Conservation (phyloP, 2,113 vertebrate genomes). For the Picathartes gymnocephalus region DNA sequence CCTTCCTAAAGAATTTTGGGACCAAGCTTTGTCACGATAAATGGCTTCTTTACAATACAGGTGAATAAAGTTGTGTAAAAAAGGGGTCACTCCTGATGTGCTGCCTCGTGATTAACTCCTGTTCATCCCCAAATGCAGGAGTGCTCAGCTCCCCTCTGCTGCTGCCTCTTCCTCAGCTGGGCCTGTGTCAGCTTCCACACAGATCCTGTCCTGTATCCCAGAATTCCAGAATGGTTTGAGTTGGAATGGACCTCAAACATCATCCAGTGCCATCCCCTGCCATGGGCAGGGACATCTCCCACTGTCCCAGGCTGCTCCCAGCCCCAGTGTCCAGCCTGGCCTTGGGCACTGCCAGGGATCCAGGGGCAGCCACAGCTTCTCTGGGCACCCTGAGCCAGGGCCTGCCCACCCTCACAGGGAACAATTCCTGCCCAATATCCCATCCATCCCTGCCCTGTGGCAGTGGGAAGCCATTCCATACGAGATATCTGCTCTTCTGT, state of each 20-base stretch:
- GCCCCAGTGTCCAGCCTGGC: neutral
- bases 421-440: neutral
- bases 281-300: neutral
- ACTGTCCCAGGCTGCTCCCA: neutral
- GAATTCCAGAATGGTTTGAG: neutral
- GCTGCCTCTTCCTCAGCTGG: neutral
- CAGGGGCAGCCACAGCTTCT: neutral
- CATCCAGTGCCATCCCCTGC: accelerated
- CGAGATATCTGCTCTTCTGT: accelerated
- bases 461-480: neutral
- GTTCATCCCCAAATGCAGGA: accelerated
- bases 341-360: neutral
- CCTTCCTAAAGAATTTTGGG: neutral
- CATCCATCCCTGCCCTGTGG: accelerated
- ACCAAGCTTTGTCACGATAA: neutral
- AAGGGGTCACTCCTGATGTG: neutral
- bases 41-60: neutral
- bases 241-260: accelerated
- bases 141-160: neutral
- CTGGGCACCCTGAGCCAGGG: neutral
- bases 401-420: neutral
- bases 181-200: neutral
- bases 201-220: no score
- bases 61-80: neutral
- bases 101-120: neutral